phyloP scores from a whole-genome alignment of 2,888 invertebrate genomes.

The Pristionchus mayeri region DNA sequence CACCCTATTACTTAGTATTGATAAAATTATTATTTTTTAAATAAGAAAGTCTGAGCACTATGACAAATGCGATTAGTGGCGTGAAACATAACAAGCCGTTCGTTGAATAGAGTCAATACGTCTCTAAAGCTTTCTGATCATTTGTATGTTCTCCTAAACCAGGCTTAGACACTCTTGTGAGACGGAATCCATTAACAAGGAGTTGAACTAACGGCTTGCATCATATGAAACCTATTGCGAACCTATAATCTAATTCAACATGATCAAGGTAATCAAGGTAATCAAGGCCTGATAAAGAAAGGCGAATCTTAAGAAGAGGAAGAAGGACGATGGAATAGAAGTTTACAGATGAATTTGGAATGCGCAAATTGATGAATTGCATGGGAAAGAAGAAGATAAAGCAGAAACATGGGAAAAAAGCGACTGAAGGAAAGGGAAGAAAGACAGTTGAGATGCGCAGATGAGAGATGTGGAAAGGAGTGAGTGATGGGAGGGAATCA shows the following conservation, averaged over 20 bases:
- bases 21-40: too few relatives aligned
- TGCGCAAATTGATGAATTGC: conserved; percentile 6
- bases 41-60: too few relatives aligned
- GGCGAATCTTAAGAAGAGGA: background rate
- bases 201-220: background rate
- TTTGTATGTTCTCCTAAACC: background rate
- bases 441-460: background rate
- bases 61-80: too few relatives aligned
- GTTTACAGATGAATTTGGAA: background rate
- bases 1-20: too few relatives aligned
- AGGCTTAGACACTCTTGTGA: background rate
- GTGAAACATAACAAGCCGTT: too few relatives aligned
- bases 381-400: background rate
- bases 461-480: background rate
- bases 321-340: background rate
- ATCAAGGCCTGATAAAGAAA: background rate
- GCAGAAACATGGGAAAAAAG: background rate
- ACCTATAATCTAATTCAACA: background rate
- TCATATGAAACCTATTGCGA: background rate
- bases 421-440: background rate
- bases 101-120: too few relatives aligned
- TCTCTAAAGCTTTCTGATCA: too few relatives aligned
- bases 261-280: background rate
- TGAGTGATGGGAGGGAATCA: background rate
- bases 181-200: background rate